phyloP scores from a whole-genome alignment of 1,140 invertebrate species.

The Pogonus chalceus region DNA sequence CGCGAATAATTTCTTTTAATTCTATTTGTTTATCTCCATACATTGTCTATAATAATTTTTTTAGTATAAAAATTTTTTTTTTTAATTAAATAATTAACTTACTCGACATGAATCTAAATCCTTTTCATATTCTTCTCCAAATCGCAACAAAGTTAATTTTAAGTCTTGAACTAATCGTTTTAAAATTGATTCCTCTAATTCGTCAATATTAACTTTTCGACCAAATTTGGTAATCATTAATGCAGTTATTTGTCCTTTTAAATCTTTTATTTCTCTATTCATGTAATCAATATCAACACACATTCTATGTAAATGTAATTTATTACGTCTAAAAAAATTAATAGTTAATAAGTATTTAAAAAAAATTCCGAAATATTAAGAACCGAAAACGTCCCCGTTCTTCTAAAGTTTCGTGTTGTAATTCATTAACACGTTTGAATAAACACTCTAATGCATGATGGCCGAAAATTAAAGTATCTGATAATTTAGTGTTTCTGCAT shows the following conservation, averaged over 20 bases:
- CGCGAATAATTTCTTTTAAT: conserved; percentile 37
- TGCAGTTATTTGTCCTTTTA: conserved; percentile 40
- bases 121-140: conserved; percentile 34
- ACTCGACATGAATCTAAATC: conserved; percentile 31
- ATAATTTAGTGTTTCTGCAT: conserved; percentile 38
- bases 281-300: conserved; percentile 45
- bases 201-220: conserved; percentile 39
- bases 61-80: conserved; percentile 8
- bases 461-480: conserved; percentile 52
- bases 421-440: conserved; percentile 49
- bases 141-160: conserved; percentile 37
- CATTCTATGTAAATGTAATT: conserved; percentile 42
- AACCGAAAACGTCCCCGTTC: conserved; percentile 49
- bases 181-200: conserved; percentile 46
- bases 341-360: conserved; percentile 43
- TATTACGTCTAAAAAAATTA: conserved; percentile 36
- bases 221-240: conserved; percentile 49
- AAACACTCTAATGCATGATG: conserved; percentile 42
- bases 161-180: conserved; percentile 42
- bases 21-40: conserved; percentile 31
- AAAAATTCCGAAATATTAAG: no score
- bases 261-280: conserved; percentile 37
- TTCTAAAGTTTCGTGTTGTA: conserved; percentile 50
- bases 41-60: conserved; percentile 24
- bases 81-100: conserved; percentile 14